These are phyloP conservation scores for Drosophila virilis DNA, from an alignment of 1,140 invertebrate genomes.

Conservation along the genomic window DNA sequence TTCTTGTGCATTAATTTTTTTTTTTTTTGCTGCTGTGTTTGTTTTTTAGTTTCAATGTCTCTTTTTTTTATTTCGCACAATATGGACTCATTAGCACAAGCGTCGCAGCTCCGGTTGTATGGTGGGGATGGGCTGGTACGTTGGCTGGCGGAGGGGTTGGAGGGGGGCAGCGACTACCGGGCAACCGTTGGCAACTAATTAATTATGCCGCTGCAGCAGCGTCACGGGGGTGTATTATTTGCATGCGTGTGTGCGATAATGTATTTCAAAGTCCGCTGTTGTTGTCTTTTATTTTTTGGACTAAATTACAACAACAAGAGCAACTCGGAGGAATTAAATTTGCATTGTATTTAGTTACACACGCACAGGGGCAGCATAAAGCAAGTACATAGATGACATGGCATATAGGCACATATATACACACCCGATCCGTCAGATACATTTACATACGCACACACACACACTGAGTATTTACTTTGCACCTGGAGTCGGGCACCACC, in stretches of 20 bases:
- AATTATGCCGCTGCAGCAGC: slow-evolving; percentile 78
- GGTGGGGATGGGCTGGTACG: background rate
- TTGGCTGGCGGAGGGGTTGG: background rate
- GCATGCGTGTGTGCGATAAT: slow-evolving; percentile 55
- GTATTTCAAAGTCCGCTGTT: slow-evolving; percentile 53
- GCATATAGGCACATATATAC: slow-evolving; percentile 13
- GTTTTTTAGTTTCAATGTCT: slow-evolving; percentile 50
- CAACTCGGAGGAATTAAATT: slow-evolving; percentile 55
- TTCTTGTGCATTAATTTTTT: slow-evolving; percentile 12
- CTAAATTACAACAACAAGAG: slow-evolving; percentile 57
- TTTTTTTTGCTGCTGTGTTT: slow-evolving; percentile 56
- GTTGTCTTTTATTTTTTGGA: slow-evolving; percentile 53
- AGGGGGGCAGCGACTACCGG: background rate
- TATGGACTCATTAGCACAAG: slow-evolving; percentile 78
- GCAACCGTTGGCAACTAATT: slow-evolving; percentile 67
- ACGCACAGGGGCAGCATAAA: slow-evolving; percentile 53
- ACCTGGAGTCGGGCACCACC: slow-evolving; percentile 16
- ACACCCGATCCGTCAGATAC: background rate
- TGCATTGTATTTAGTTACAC: slow-evolving; percentile 82
- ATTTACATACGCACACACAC: slow-evolving; percentile 13
- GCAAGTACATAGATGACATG: background rate
- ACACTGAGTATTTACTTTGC: slow-evolving; percentile 6
- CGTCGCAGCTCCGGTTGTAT: slow-evolving; percentile 15
- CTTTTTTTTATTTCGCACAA: slow-evolving; percentile 69
- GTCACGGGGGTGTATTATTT: slow-evolving; percentile 78